Evolutionary conservation across 2,888 invertebrate species (phyloP).

Genomic region (Cerceris rybyensis): DNA sequence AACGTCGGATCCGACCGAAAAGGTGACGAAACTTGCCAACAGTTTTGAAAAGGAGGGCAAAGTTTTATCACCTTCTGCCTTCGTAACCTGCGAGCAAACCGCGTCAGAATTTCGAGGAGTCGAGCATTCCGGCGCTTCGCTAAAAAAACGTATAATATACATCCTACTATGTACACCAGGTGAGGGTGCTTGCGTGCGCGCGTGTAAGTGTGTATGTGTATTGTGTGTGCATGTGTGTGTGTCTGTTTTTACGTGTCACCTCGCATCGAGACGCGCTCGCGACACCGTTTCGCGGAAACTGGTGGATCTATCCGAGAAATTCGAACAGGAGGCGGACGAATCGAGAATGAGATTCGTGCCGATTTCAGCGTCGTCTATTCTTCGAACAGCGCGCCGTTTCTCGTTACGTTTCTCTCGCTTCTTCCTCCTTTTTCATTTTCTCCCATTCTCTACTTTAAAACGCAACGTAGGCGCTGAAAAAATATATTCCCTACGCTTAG

Average conservation of each 20-base stretch:
- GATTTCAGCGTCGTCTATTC: neutral
- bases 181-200: too few species aligned
- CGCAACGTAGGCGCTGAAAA: conserved; percentile 1
- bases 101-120: conserved; percentile 37
- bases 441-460: neutral
- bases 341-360: neutral
- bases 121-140: conserved; percentile 20
- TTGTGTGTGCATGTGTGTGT: too few species aligned
- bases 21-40: too few species aligned
- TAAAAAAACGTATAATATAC: conserved; percentile 37
- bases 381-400: neutral
- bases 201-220: too few species aligned
- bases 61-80: too few species aligned
- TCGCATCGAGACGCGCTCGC: too few species aligned
- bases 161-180: conserved; percentile 46
- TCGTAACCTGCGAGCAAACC: conserved; percentile 17
- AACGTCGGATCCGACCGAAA: too few species aligned
- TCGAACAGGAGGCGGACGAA: neutral
- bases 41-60: too few species aligned
- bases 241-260: too few species aligned
- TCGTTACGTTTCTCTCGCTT: neutral
- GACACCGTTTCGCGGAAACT: conserved; percentile 31
- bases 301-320: neutral
- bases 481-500: conserved; percentile 9
- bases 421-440: neutral